phyloP scores from a whole-genome alignment of 1,140 invertebrate species.

The Saccostrea cuccullata region DNA sequence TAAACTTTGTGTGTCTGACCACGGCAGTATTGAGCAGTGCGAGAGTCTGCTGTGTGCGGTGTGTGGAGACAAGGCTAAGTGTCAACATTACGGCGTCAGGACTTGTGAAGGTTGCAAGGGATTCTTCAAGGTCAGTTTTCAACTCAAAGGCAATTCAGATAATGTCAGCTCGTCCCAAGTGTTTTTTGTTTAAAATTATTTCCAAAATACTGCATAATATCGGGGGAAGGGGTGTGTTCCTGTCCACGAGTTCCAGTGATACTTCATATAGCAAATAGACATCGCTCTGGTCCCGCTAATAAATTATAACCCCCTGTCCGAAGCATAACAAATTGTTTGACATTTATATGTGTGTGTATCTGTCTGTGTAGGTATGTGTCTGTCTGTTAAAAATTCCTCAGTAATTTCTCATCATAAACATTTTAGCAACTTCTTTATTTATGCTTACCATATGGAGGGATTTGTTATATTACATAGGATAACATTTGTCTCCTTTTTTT shows the following conservation, averaged over 20 bases:
- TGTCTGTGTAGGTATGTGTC: too few species aligned
- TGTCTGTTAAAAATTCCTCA: too few species aligned
- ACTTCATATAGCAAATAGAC: too few species aligned
- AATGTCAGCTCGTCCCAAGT: too few species aligned
- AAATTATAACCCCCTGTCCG: background rate
- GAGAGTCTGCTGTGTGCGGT: conserved; percentile 92
- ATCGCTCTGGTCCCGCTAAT: too few species aligned
- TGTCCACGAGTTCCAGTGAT: too few species aligned
- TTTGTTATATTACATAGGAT: background rate
- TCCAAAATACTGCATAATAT: too few species aligned
- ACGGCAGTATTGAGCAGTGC: conserved; percentile 55
- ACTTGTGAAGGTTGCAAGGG: conserved; percentile 98
- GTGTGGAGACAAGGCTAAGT: conserved; percentile 98
- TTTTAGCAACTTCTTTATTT: too few species aligned
- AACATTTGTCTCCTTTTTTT: too few species aligned
- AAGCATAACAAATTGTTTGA: background rate
- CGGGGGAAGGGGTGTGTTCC: too few species aligned
- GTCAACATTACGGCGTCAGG: conserved; percentile 98
- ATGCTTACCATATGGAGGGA: background rate
- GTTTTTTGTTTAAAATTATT: too few species aligned
- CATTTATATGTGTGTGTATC: background rate
- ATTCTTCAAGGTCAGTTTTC: conserved; percentile 82
- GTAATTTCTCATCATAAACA: too few species aligned
- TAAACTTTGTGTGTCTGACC: background rate
- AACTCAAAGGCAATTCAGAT: background rate